Percentiles rank a stretch among this genome's conserved stretches.
These are phyloP conservation scores for Melanargia galathea DNA, from an alignment of 2,888 invertebrate genomes.

Conservation along the genomic window DNA sequence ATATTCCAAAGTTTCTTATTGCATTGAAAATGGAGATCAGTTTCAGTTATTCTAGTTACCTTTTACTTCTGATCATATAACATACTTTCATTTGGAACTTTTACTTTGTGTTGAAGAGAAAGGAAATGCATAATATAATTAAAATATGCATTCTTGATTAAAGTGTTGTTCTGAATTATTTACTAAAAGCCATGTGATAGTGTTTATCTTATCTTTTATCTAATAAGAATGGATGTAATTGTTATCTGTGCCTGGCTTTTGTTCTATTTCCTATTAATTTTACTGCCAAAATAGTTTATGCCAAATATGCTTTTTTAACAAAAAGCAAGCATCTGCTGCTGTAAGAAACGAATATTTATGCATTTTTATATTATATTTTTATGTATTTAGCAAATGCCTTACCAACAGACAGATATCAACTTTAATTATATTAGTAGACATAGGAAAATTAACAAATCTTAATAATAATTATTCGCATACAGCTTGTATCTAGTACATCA, in stretches of 20 bases:
- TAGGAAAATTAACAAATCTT: too few relatives aligned
- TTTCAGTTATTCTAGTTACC: conserved; percentile 36
- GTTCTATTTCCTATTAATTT: too few relatives aligned
- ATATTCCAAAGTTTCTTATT: neutral
- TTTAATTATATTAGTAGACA: too few relatives aligned
- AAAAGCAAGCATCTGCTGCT: too few relatives aligned
- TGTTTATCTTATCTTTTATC: conserved; percentile 18
- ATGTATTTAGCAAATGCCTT: too few relatives aligned
- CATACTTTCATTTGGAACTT: conserved; percentile 63
- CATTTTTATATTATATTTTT: too few relatives aligned
- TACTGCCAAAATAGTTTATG: too few relatives aligned
- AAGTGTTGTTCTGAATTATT: conserved; percentile 9
- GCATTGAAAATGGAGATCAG: conserved; percentile 21
- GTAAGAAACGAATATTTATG: too few relatives aligned
- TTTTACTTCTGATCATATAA: conserved; percentile 45
- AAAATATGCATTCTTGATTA: conserved; percentile 30
- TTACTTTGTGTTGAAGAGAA: conserved; percentile 48
- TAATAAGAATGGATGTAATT: conserved; percentile 3
- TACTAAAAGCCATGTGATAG: neutral
- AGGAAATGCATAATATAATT: conserved; percentile 37
- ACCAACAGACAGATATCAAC: too few relatives aligned
- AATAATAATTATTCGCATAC: too few relatives aligned
- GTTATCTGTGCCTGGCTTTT: conserved; percentile 1
- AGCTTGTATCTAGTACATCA: too few relatives aligned
- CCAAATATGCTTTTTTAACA: too few relatives aligned